phyloP scores from a whole-genome alignment of 2,888 invertebrate genomes.

The Mythimna impura region DNA sequence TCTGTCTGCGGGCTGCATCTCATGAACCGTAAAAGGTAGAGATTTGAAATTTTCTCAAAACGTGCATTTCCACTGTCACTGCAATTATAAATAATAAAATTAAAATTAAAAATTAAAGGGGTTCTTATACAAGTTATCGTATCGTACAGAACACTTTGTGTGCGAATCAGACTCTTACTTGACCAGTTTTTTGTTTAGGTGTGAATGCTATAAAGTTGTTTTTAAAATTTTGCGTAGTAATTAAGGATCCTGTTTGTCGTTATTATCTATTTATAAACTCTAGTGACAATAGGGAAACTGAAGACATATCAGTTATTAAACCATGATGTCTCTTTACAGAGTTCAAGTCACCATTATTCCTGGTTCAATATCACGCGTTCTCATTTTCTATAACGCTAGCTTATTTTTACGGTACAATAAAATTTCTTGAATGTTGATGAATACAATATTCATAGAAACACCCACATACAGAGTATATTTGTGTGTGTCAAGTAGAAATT shows the following conservation, averaged over 20 bases:
- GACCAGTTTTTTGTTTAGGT: no score
- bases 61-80: no score
- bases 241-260: not conserved
- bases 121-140: no score
- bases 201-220: no score
- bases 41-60: no score
- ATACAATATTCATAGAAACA: conserved; percentile 23
- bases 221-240: not conserved
- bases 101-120: no score
- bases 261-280: not conserved
- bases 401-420: conserved; percentile 37
- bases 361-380: not conserved
- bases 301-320: not conserved
- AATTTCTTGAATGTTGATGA: conserved; percentile 31
- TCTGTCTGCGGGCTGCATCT: no score
- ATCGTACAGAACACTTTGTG: no score
- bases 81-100: no score
- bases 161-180: no score
- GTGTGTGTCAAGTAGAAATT: conserved; percentile 28
- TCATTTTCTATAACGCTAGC: conserved; percentile 2
- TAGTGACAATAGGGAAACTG: not conserved
- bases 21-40: no score
- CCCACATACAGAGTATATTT: not conserved
- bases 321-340: not conserved
- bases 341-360: not conserved